These are phyloP conservation scores for Rhopilema esculentum DNA, from an alignment of 30 jellyfish, hydroid and myxozoan species.

Conservation along the genomic window DNA sequence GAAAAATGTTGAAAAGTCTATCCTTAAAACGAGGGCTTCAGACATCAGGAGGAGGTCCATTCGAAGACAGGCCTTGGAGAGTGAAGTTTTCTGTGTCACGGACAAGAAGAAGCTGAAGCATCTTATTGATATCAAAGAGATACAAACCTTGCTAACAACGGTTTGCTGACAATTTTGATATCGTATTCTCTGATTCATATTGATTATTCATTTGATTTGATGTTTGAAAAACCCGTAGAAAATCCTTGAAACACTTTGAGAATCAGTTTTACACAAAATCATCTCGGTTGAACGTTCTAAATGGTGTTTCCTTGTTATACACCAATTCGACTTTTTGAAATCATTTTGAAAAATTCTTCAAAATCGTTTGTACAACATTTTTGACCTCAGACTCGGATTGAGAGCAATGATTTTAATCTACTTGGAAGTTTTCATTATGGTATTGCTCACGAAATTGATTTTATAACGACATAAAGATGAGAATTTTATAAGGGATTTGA, in stretches of 20 bases:
- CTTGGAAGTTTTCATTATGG: no score
- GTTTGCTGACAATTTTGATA: neutral
- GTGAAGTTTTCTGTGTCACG: slow-evolving; percentile 1
- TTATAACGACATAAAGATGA: no score
- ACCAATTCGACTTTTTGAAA: no score
- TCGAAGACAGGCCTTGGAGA: slow-evolving; percentile 26
- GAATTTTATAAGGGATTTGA: no score
- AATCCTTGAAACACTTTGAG: neutral
- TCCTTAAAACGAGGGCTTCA: slow-evolving; percentile 55
- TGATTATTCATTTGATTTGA: neutral
- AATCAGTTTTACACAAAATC: no score
- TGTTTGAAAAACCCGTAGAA: neutral
- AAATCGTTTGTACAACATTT: no score
- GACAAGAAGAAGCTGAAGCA: neutral
- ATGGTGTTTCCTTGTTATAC: no score
- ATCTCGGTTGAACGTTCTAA: no score
- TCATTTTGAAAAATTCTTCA: no score
- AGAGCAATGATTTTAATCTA: no score
- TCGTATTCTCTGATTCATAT: neutral
- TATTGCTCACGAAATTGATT: no score
- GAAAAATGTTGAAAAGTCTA: slow-evolving; percentile 35
- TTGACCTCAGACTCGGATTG: no score
- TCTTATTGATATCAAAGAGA: slow-evolving; percentile 42
- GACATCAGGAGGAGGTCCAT: slow-evolving; percentile 40
- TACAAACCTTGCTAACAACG: slow-evolving; percentile 47